Base-by-base conservation (phyloP, 1,140 invertebrate species). In the Anastrepha ludens region DNA sequence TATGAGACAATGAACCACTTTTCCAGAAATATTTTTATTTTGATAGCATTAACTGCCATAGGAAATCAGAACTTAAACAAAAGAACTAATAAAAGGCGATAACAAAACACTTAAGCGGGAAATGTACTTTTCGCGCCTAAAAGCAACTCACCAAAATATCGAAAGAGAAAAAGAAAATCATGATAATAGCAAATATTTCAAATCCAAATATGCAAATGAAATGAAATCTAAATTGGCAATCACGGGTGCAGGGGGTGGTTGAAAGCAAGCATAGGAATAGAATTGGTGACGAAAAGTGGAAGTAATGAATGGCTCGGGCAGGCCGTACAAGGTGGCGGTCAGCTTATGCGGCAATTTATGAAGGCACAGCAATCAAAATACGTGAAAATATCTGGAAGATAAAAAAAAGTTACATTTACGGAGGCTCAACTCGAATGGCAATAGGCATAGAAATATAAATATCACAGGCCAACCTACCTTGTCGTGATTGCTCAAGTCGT, bases 51-150 rank as follows among this genome's bases (percentile, higher is more conserved):
- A 29, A 29, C 29, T 29, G 29, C 0, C 65, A 67, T 29, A n/a
- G 39, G 65, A 67, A 41, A 8, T 4, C 1, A 11, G 39, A 67
- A 41, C 13, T 67, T 67, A 29, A 39, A 67, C 65, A 67, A 67
- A 67, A 41, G 65, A 67, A 67, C 65, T 67, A 67, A 41, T 67
- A 67, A 67, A 67, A 67, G 9, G 29, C 64, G 64, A 41, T 67
- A 67, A 67, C 29, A 67, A 41, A 67, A 39, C 65, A 67, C 65
- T 67, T 67, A 41, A 67, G 29, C 29, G 65, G 20, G 13, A 67
- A 67, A 67, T 67, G 65, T 67, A 29, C 65, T 67, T 67, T 67
- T 67, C 65, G 65, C 65, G 65, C 65, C 65, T 67, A 67, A 67
- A 67, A 67, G 65, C 29, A 67, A 67, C 29, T 29, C 13, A 67